A percentile compares a stretch with the other conserved stretches of the same genome.
These are phyloP conservation scores for Prenolepis imparis DNA, from an alignment of 2,888 invertebrate genomes.

Conservation along the genomic window DNA sequence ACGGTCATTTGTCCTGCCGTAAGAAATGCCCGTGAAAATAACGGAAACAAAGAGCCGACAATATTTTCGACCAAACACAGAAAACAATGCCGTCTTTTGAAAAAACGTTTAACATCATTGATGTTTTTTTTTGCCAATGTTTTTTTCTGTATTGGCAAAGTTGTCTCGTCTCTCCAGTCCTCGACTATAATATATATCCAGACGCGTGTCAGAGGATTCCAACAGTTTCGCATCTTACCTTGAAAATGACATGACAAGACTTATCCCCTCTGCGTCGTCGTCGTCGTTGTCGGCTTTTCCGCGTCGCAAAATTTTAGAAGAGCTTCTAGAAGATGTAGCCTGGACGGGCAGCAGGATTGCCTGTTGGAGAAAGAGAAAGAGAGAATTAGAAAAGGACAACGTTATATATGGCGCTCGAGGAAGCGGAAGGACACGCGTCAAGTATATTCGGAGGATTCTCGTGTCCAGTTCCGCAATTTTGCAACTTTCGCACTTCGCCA, in stretches of 20 bases:
- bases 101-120: constrained; percentile 10
- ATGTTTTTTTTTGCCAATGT: background rate
- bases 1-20: background rate
- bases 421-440: constrained; percentile 61
- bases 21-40: background rate
- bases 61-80: constrained; percentile 2
- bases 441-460: constrained; percentile 47
- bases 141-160: constrained; percentile 56
- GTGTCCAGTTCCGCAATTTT: constrained; percentile 43
- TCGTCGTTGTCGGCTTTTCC: constrained; percentile 22
- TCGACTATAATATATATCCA: constrained; percentile 26
- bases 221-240: constrained; percentile 55
- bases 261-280: constrained; percentile 37
- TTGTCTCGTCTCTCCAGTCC: background rate
- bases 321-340: constrained; percentile 44
- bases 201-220: constrained; percentile 58
- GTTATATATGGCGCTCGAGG: constrained; percentile 55
- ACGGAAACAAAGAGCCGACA: background rate
- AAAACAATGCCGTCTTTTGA: constrained; percentile 48
- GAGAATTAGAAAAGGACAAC: constrained; percentile 66
- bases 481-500: constrained; percentile 36
- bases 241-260: constrained; percentile 32
- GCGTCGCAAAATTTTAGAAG: constrained; percentile 59
- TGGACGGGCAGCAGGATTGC: constrained; percentile 56
- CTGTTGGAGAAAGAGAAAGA: constrained; percentile 29